phyloP scores from a whole-genome alignment of 2,797 vertebrate species.

The Hyperoplus lanceolatus region DNA sequence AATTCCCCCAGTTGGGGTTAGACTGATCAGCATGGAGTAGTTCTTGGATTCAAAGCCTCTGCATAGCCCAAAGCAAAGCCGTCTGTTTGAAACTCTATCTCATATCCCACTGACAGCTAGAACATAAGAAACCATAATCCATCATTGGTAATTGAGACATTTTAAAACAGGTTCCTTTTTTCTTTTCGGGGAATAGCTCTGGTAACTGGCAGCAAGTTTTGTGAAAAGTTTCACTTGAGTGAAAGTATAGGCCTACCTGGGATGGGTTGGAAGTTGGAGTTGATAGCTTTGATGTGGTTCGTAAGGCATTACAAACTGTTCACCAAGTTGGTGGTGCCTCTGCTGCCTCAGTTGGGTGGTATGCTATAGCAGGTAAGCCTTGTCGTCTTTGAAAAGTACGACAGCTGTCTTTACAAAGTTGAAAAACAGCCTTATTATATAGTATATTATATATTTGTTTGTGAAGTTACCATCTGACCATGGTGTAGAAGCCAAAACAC shows the following conservation, averaged over 20 bases:
- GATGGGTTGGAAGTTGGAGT: slow-evolving; percentile 24
- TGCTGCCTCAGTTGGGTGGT: too few relatives aligned
- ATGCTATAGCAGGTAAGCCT: too few relatives aligned
- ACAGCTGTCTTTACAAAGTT: too few relatives aligned
- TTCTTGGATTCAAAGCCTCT: slow-evolving; percentile 45
- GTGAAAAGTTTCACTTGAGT: slow-evolving; percentile 39
- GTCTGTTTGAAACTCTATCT: slow-evolving; percentile 42
- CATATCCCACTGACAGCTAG: slow-evolving; percentile 40
- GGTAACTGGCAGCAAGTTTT: slow-evolving; percentile 24
- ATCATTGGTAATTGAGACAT: slow-evolving; percentile 50
- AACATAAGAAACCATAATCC: slow-evolving; percentile 45
- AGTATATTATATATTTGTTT: too few relatives aligned
- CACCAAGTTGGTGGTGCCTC: neutral
- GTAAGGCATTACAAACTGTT: slow-evolving; percentile 14
- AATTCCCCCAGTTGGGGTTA: too few relatives aligned
- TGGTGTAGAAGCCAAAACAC: too few relatives aligned
- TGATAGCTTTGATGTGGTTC: slow-evolving; percentile 30
- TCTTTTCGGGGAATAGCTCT: slow-evolving; percentile 33
- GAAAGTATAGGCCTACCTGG: slow-evolving; percentile 15
- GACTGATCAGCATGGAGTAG: slow-evolving; percentile 16
- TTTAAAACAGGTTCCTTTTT: slow-evolving; percentile 42
- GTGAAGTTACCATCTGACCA: too few relatives aligned
- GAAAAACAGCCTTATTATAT: too few relatives aligned
- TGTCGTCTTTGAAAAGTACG: too few relatives aligned
- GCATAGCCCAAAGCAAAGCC: slow-evolving; percentile 17